These are phyloP conservation scores for Notocelia uddmanniana DNA, from an alignment of 2,888 invertebrate genomes.

Conservation along the genomic window DNA sequence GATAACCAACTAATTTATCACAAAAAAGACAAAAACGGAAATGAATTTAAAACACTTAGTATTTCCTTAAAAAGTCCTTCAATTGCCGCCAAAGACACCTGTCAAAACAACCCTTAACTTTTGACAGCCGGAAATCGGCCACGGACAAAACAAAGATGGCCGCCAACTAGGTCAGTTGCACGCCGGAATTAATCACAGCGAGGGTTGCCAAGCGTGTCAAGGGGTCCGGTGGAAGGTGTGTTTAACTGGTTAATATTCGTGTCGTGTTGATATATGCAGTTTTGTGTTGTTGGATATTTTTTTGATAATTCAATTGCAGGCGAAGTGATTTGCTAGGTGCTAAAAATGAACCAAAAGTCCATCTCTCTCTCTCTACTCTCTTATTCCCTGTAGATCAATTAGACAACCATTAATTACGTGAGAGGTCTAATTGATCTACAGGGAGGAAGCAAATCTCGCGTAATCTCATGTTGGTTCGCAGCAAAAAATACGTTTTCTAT, in stretches of 20 bases:
- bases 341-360: too few relatives aligned
- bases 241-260: slow-evolving; percentile 14
- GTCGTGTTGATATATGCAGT: neutral
- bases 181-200: slow-evolving; percentile 38
- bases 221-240: slow-evolving; percentile 22
- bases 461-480: too few relatives aligned
- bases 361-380: too few relatives aligned
- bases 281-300: slow-evolving; percentile 2
- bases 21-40: neutral
- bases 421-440: too few relatives aligned
- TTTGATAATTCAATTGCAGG: neutral
- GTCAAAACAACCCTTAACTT: slow-evolving; percentile 43
- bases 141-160: slow-evolving; percentile 41
- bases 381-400: too few relatives aligned
- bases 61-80: neutral
- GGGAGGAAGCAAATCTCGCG: too few relatives aligned
- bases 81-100: slow-evolving; percentile 36
- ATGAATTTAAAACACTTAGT: neutral
- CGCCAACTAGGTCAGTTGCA: slow-evolving; percentile 43
- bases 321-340: too few relatives aligned
- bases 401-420: too few relatives aligned
- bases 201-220: slow-evolving; percentile 38
- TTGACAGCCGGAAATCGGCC: slow-evolving; percentile 39
- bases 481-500: too few relatives aligned
- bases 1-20: neutral